A percentile compares a stretch with the other conserved stretches of the same genome.
phyloP scores from a whole-genome alignment of 2,113 vertebrate species.

The Gavia stellata region DNA sequence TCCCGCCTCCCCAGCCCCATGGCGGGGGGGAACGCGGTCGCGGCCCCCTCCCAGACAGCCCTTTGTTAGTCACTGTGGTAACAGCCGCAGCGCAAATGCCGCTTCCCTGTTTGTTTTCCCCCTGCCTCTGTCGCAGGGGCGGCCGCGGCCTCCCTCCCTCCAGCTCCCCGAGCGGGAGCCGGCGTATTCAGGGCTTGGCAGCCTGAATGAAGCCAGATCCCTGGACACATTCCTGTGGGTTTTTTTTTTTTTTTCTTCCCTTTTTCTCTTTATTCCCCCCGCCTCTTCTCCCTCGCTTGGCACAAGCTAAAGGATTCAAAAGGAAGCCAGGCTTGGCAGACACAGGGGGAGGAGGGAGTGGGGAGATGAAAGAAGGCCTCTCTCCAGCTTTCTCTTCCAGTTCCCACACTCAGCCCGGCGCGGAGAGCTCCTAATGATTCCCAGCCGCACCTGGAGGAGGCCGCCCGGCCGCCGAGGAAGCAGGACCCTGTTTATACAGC shows the following conservation, averaged over 20 bases:
- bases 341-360: conserved; percentile 39
- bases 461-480: not conserved
- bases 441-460: conserved; percentile 61
- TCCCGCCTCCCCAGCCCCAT: not conserved
- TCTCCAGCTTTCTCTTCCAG: conserved; percentile 57
- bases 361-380: conserved; percentile 62
- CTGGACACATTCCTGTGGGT: conserved; percentile 58
- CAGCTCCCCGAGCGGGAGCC: not conserved
- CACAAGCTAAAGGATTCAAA: conserved; percentile 56
- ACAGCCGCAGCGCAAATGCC: rapidly evolving
- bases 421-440: conserved; percentile 40
- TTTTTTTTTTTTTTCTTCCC: not conserved
- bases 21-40: not conserved
- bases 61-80: not conserved
- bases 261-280: not conserved
- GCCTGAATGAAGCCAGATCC: conserved; percentile 62
- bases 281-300: conserved; percentile 15
- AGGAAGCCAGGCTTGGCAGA: conserved; percentile 63
- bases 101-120: conserved; percentile 14
- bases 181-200: not conserved
- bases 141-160: not conserved
- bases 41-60: not conserved
- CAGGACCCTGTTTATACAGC: not conserved
- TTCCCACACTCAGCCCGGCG: conserved; percentile 59
- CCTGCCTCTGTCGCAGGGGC: not conserved